Evolutionary conservation across 2,797 vertebrate genomes (phyloP), one percentile per base, ranked within the genome.

Genomic region (Danio kyathit): DNA sequence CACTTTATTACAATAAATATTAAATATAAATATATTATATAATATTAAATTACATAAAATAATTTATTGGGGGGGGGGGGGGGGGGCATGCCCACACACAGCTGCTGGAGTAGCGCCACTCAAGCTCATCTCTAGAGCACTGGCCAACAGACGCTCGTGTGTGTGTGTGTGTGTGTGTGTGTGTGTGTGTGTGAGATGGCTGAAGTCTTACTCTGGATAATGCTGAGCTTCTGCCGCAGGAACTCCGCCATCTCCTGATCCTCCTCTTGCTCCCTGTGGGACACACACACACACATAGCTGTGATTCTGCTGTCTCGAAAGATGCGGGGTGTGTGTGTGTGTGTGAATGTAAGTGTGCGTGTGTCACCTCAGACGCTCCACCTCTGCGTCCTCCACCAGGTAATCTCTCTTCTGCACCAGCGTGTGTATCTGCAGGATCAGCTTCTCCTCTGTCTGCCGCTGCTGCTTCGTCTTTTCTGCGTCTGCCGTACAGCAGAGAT

Each of bases 241-340:
- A 98, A 99, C 91, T 99, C 98, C 0, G 96, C 96, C 96, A 99
- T 98, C 91, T 99, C 98, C 78, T 98, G 97, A 90, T 99, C 98
- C 91, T 99, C 98, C 90, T 99, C 98, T 84, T 93, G 94, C 88
- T 99, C 98, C 91, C 98, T 99, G 90, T 51, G 6, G 56, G 46
- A 44, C 21, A 49, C 41, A 41, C 9, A 48, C 40, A 38, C 16
- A 61, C 8, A 29, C 29, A 29, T n/a, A 29, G 29, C 29, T 29
- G 29, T 29, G 29, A 29, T 29, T 29, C 29, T 29, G 3, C 29
- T 29, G 29, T 29, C 29, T 29, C 29, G 1, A 29, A 1, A 1
- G 29, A 48, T 48, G 46, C 48, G 46, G 29, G 48, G 7, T 48
- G 46, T 48, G 46, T 2, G 5, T 48, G 46, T 7, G 12, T 48